Evolutionary conservation across 2,888 invertebrate genomes (phyloP).

Genomic region (Acleris sparsana): DNA sequence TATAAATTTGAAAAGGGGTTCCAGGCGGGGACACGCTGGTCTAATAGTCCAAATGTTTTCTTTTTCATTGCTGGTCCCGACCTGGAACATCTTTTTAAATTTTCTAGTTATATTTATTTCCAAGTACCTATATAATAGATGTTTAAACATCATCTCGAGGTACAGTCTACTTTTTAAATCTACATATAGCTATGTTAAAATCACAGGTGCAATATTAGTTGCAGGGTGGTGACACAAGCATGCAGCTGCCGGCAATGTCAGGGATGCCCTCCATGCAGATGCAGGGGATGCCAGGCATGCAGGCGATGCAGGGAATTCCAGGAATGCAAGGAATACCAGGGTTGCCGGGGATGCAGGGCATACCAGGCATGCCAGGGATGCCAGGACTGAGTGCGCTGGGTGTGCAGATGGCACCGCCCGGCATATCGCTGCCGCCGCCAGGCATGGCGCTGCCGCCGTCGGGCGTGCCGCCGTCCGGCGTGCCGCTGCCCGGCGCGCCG

Average conservation of each 20-base stretch:
- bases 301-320: slow-evolving; percentile 3
- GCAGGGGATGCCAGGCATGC: slow-evolving; percentile 11
- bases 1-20: too few species aligned
- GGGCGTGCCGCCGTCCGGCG: slow-evolving; percentile 30
- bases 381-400: background rate
- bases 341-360: slow-evolving; percentile 9
- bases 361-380: slow-evolving; percentile 6
- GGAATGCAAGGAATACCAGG: slow-evolving; percentile 9
- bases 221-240: slow-evolving; percentile 30
- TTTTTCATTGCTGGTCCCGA: too few species aligned
- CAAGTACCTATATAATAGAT: background rate
- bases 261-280: slow-evolving; percentile 9
- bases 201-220: slow-evolving; percentile 3
- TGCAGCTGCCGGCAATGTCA: slow-evolving; percentile 20
- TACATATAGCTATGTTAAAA: background rate
- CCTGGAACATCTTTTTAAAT: too few species aligned
- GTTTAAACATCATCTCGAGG: background rate
- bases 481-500: slow-evolving; percentile 27
- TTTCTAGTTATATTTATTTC: too few species aligned
- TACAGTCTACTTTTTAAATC: background rate
- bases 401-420: slow-evolving; percentile 19
- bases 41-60: too few species aligned
- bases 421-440: slow-evolving; percentile 17
- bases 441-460: slow-evolving; percentile 17
- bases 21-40: too few species aligned